phyloP scores from a whole-genome alignment of 2,797 vertebrate genomes.

The Phrynocephalus forsythii region DNA sequence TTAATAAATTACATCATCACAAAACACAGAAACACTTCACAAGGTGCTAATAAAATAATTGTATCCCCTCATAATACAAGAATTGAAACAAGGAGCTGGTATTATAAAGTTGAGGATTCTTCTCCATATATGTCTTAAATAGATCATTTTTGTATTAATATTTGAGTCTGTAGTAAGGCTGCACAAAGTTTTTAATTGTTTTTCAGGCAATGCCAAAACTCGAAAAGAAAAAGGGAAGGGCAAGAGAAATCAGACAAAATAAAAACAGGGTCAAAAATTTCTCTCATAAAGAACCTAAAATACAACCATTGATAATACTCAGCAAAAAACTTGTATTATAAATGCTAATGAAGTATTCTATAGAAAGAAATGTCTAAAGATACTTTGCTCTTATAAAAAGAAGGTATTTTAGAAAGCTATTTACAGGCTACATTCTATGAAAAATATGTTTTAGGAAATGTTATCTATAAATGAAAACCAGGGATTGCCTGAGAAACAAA shows the following conservation, averaged over 20 bases:
- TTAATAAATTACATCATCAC: slow-evolving; percentile 99
- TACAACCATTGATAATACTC: slow-evolving; percentile 77
- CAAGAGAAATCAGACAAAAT: slow-evolving; percentile 50
- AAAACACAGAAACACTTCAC: slow-evolving; percentile 99
- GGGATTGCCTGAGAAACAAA: slow-evolving; percentile 92
- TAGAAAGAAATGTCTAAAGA: slow-evolving; percentile 83
- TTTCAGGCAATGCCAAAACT: slow-evolving; percentile 91
- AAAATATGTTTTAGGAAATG: slow-evolving; percentile 87
- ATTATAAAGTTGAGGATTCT: slow-evolving; percentile 79
- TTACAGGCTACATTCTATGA: slow-evolving; percentile 98
- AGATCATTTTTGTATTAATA: slow-evolving; percentile 76
- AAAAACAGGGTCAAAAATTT: slow-evolving; percentile 39
- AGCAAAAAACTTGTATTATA: slow-evolving; percentile 85
- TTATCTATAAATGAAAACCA: slow-evolving; percentile 79
- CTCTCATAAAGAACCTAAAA: slow-evolving; percentile 66
- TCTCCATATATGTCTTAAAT: slow-evolving; percentile 79
- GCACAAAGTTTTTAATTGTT: slow-evolving; percentile 85
- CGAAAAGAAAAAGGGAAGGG: slow-evolving; percentile 56
- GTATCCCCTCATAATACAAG: slow-evolving; percentile 90
- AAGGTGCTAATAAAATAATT: slow-evolving; percentile 99
- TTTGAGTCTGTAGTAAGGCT: slow-evolving; percentile 87
- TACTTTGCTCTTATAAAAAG: slow-evolving; percentile 89
- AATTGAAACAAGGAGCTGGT: slow-evolving; percentile 93
- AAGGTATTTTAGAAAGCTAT: slow-evolving; percentile 95
- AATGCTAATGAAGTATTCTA: slow-evolving; percentile 89